A percentile compares a stretch with the other conserved stretches of the same genome.
Conservation (phyloP, 2,888 invertebrate species). For the Meiosimyza platycephala region DNA sequence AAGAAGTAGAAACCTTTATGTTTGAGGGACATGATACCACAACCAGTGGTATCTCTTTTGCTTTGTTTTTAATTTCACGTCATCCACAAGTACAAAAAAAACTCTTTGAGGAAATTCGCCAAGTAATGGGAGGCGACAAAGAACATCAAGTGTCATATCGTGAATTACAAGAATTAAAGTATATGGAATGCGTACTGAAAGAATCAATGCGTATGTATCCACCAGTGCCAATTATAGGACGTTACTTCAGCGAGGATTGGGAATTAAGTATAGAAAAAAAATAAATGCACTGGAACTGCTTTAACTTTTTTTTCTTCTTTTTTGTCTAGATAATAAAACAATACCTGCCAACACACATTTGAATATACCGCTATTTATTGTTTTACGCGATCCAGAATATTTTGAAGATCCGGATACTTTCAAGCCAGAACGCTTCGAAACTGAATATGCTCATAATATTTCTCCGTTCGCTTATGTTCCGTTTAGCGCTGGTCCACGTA, state of each 20-base stretch:
- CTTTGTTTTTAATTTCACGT: constrained; percentile 48
- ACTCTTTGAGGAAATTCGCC: constrained; percentile 50
- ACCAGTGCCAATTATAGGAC: constrained; percentile 72
- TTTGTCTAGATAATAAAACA: too few species aligned
- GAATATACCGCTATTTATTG: constrained; percentile 40
- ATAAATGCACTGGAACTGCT: background rate
- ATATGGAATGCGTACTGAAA: constrained; percentile 74
- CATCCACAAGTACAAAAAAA: constrained; percentile 51
- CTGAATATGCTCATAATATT: constrained; percentile 39
- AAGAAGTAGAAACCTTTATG: constrained; percentile 51
- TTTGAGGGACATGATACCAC: constrained; percentile 67
- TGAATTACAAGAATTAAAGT: constrained; percentile 50
- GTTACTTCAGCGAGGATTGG: constrained; percentile 68
- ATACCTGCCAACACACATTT: constrained; percentile 40
- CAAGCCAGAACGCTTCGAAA: constrained; percentile 57
- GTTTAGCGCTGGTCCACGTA: constrained; percentile 63
- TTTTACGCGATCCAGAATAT: constrained; percentile 43
- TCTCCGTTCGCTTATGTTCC: constrained; percentile 49
- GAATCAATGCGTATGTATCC: constrained; percentile 74
- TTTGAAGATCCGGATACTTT: constrained; percentile 49
- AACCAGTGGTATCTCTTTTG: constrained; percentile 50
- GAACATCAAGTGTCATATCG: constrained; percentile 42
- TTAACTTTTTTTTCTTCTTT: too few species aligned
- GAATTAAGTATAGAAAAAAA: constrained; percentile 66
- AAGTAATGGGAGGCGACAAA: constrained; percentile 48